Conservation (phyloP, 2,888 invertebrate species). For the Byasa hedistus region DNA sequence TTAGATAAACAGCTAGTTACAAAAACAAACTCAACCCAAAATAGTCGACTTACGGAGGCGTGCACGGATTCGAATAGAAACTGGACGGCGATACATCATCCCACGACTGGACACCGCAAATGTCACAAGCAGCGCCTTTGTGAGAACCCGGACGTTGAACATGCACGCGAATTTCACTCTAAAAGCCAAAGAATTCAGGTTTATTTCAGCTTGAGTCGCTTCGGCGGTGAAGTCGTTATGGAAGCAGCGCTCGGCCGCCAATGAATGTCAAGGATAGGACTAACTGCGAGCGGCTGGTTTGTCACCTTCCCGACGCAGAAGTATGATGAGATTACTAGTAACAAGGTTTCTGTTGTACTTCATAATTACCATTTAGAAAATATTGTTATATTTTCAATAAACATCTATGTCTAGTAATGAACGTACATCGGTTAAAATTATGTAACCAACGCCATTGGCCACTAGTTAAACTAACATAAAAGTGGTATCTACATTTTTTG, state of each 20-base stretch:
- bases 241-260: constrained; percentile 34
- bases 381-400: too few species aligned
- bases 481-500: too few species aligned
- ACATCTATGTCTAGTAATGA: too few species aligned
- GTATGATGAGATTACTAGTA: too few species aligned
- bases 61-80: constrained; percentile 6
- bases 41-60: background rate
- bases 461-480: too few species aligned
- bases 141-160: constrained; percentile 37
- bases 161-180: constrained; percentile 18
- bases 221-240: constrained; percentile 36
- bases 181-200: background rate
- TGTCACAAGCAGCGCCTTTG: constrained; percentile 36
- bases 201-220: constrained; percentile 9
- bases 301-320: constrained; percentile 7
- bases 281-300: constrained; percentile 5
- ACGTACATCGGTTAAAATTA: too few species aligned
- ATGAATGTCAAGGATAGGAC: constrained; percentile 64
- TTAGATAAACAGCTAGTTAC: background rate
- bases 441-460: too few species aligned
- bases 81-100: constrained; percentile 22
- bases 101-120: constrained; percentile 39
- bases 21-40: constrained; percentile 4
- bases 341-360: too few species aligned
- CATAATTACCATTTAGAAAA: too few species aligned